Evolutionary conservation across 2,888 invertebrate species (phyloP), one percentile per base, ranked within the genome.

Genomic region (Petrolisthes manimaculis): DNA sequence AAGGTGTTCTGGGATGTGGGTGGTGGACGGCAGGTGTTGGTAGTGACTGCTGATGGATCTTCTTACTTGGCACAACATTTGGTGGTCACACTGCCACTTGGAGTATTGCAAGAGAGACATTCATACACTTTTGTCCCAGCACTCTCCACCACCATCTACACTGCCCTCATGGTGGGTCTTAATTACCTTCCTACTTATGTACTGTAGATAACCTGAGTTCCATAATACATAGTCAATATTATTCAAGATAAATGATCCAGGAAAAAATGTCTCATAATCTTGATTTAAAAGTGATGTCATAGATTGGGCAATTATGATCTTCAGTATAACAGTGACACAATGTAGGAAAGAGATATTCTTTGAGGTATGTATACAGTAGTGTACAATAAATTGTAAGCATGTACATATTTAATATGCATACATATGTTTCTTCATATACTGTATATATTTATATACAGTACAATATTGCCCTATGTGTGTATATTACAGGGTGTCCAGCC

Each of bases 41-140:
- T 87, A 37, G 87, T 87, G 69, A 55, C 83, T 18, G 83, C 83
- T 6, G 87, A 87, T 55, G 87, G 87, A 1, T 75, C 87, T 54
- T 87, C 87, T 37, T 87, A 78, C 79, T 83, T 77, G 24, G 78
- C 83, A 18, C n/a, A 83, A 4, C 83, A 83, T 56, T 12, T 87
- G 24, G 21, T 87, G 9, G 54, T 77, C n/a, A 80, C 83, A 21
- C 53, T 87, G 24, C 87, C 87, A 14, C 69, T 87, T n/a, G 87
- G 78, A 21, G 83, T 83, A 53, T 69, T 87, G 54, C 77, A 77
- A 51, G 87, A 87, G n/a, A 53, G 78, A 14, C 87, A 87, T 78
- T 6, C 12, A 56, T 53, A 21, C 21, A 83, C 83, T 37, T 87
- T 87, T 54, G 67, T 83, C 14, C 87, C 87, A n/a, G 61, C 83